Evolutionary conservation across 1,140 invertebrate species (phyloP).

Genomic region (Drosophila paulistorum): DNA sequence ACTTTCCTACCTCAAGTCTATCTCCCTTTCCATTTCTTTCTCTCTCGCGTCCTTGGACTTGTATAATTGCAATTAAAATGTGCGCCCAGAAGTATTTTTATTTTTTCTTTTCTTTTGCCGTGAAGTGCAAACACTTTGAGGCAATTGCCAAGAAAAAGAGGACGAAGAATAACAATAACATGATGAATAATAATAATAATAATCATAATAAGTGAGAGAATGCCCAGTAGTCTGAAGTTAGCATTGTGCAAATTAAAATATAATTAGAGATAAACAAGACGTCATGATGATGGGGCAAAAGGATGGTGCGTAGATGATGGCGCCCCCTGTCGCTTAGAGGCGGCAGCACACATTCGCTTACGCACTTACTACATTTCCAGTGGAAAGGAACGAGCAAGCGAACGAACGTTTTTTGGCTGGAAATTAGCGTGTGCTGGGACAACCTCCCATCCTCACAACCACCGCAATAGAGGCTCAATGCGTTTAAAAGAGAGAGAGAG

Average conservation of each 20-base stretch:
- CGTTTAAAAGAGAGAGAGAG: slow-evolving; percentile 21
- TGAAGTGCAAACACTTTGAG: slow-evolving; percentile 76
- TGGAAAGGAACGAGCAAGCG: slow-evolving; percentile 44
- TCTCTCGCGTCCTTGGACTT: slow-evolving; percentile 25
- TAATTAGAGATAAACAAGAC: slow-evolving; percentile 80
- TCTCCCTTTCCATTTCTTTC: slow-evolving; percentile 12
- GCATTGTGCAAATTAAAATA: slow-evolving; percentile 77
- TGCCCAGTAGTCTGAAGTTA: slow-evolving; percentile 14
- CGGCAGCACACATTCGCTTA: slow-evolving; percentile 29
- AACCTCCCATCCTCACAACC: slow-evolving; percentile 4
- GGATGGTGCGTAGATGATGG: slow-evolving; percentile 23
- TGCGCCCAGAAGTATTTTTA: slow-evolving; percentile 33
- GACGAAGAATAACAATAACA: slow-evolving; percentile 44
- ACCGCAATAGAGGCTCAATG: slow-evolving; percentile 10
- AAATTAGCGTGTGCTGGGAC: slow-evolving; percentile 43
- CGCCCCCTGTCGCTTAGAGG: slow-evolving; percentile 57
- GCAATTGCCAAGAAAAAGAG: slow-evolving; percentile 35
- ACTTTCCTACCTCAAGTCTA: not conserved
- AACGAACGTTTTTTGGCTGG: slow-evolving; percentile 55
- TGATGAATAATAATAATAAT: slow-evolving; percentile 2
- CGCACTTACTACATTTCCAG: slow-evolving; percentile 66
- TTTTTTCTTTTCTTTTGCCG: slow-evolving; percentile 12
- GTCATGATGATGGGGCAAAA: not conserved
- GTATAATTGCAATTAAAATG: slow-evolving; percentile 81
- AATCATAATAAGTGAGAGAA: slow-evolving; percentile 10